Percentiles rank a stretch among this genome's conserved stretches.
These are phyloP conservation scores for Morone saxatilis DNA, from an alignment of 2,113 vertebrate genomes.

Conservation along the genomic window DNA sequence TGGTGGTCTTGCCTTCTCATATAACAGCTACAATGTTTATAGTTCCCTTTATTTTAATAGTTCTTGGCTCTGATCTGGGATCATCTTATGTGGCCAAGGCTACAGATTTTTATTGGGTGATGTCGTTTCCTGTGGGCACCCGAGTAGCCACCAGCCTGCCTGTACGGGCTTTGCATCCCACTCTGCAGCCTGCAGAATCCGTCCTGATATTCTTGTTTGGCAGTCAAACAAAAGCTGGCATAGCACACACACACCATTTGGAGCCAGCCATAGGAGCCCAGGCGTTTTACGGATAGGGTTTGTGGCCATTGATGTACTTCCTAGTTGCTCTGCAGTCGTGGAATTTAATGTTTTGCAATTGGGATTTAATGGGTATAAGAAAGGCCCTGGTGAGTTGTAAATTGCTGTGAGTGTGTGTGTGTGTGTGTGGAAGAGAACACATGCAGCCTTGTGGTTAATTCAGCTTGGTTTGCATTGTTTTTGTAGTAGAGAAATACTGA, in stretches of 20 bases:
- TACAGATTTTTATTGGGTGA: constrained; percentile 69
- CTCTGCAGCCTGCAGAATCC: constrained; percentile 23
- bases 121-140: constrained; percentile 72
- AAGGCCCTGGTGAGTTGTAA: constrained; percentile 49
- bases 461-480: constrained; percentile 39
- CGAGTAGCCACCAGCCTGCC: constrained; percentile 42
- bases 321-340: constrained; percentile 41
- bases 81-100: constrained; percentile 51
- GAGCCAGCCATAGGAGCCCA: constrained; percentile 27
- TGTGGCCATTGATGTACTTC: constrained; percentile 57
- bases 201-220: constrained; percentile 55
- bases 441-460: constrained; percentile 44
- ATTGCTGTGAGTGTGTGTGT: constrained; percentile 19
- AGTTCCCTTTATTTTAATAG: constrained; percentile 67
- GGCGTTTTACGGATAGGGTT: constrained; percentile 57
- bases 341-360: constrained; percentile 60
- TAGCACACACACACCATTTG: constrained; percentile 17
- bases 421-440: constrained; percentile 18
- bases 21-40: constrained; percentile 63
- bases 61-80: constrained; percentile 61
- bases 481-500: constrained; percentile 30
- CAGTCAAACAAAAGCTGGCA: constrained; percentile 61
- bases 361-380: constrained; percentile 47
- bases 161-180: not conserved
- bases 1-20: constrained; percentile 57